These are phyloP conservation scores for Crotophaga sulcirostris DNA, from an alignment of 2,113 vertebrate species.

Conservation along the genomic window DNA sequence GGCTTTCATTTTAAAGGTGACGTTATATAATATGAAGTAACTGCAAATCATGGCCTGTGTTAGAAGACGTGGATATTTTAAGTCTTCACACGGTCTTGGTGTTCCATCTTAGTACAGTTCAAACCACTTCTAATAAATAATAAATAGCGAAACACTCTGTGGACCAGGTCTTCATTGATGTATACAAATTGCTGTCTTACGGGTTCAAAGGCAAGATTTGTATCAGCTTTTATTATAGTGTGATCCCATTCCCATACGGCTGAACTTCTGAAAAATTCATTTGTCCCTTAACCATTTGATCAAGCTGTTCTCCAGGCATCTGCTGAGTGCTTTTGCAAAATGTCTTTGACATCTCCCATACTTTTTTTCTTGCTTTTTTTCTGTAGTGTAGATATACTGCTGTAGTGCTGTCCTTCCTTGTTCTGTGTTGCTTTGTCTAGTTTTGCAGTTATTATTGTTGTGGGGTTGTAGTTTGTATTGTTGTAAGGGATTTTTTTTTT, in stretches of 20 bases:
- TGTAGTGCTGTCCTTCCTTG: background rate
- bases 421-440: background rate
- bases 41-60: background rate
- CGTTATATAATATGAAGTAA: background rate
- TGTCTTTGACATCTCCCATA: constrained; percentile 15
- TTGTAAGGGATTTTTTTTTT: background rate
- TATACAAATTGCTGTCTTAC: constrained; percentile 8
- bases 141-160: background rate
- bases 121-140: constrained; percentile 8
- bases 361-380: no score
- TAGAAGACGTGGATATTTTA: background rate
- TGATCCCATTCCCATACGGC: background rate
- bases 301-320: constrained; percentile 31
- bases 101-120: background rate
- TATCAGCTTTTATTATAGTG: constrained; percentile 3
- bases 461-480: background rate
- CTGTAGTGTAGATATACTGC: background rate
- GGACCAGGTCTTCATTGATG: background rate
- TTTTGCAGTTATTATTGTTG: background rate
- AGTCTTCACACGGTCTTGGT: background rate
- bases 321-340: constrained; percentile 19
- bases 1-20: background rate
- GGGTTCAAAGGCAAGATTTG: constrained; percentile 33
- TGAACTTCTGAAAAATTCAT: constrained; percentile 42
- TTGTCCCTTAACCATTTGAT: constrained; percentile 44